These are phyloP conservation scores for Bombus terrestris DNA, from an alignment of 1,140 invertebrate genomes.

Conservation along the genomic window DNA sequence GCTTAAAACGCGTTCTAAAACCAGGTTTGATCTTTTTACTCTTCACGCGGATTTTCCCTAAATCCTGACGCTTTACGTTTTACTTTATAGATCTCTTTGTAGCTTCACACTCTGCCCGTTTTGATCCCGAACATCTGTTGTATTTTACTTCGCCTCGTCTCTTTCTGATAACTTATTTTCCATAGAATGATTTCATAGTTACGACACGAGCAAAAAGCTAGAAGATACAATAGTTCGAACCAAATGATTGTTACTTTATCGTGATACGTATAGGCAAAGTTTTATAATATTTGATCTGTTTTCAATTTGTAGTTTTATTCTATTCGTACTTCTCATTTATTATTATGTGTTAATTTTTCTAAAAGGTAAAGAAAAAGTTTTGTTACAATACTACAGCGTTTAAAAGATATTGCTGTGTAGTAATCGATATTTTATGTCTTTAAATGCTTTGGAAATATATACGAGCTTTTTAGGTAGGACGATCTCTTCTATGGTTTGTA, in stretches of 20 bases:
- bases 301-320: too few relatives aligned
- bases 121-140: conserved; percentile 1
- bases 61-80: conserved; percentile 10
- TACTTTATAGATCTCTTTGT: conserved; percentile 18
- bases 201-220: background rate
- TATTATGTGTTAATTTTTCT: too few relatives aligned
- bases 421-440: background rate
- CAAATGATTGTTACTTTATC: too few relatives aligned
- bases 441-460: background rate
- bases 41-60: background rate
- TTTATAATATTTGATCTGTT: too few relatives aligned
- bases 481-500: background rate
- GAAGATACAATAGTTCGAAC: background rate
- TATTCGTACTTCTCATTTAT: too few relatives aligned
- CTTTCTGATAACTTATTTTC: background rate
- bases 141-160: background rate
- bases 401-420: too few relatives aligned
- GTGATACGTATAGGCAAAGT: too few relatives aligned
- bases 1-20: conserved; percentile 23
- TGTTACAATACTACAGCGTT: too few relatives aligned
- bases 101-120: background rate
- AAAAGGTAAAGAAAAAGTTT: too few relatives aligned
- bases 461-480: background rate
- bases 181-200: background rate
- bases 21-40: conserved; percentile 12